A percentile compares a stretch with the other conserved stretches of the same genome.
Conservation (phyloP, 2,113 vertebrate genomes). For the Nothocercus nigrocapillus region DNA sequence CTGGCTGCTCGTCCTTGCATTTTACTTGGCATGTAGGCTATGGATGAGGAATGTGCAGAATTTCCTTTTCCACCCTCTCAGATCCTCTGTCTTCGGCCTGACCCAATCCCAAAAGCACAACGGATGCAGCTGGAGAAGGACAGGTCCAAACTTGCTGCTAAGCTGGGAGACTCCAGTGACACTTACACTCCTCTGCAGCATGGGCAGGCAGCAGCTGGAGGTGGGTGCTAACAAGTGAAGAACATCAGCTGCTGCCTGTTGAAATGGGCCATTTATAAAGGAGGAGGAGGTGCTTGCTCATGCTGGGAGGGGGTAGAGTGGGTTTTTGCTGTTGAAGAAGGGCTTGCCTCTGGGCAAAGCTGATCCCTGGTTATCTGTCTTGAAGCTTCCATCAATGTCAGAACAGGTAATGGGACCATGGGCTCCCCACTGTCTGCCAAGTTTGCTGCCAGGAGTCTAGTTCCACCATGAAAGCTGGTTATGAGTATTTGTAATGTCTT, state of each 20-base stretch:
- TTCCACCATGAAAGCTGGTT: not conserved
- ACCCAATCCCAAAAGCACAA: slow-evolving; percentile 69
- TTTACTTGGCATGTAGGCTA: slow-evolving; percentile 65
- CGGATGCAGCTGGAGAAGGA: slow-evolving; percentile 78
- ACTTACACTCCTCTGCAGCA: slow-evolving; percentile 43
- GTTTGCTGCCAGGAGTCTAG: not conserved
- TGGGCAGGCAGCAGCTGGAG: slow-evolving; percentile 36
- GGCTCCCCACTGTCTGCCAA: not conserved
- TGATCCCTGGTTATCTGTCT: not conserved
- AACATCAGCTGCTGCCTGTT: slow-evolving; percentile 60
- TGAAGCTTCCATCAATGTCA: not conserved
- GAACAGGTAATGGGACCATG: not conserved
- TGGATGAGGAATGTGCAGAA: slow-evolving; percentile 75
- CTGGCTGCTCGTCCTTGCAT: slow-evolving; percentile 41
- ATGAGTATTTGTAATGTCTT: not conserved
- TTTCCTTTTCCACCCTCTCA: slow-evolving; percentile 77
- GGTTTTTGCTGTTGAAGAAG: not conserved
- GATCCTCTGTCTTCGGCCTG: slow-evolving; percentile 74
- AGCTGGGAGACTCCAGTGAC: slow-evolving; percentile 43
- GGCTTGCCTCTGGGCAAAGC: not conserved
- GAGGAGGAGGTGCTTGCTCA: not conserved
- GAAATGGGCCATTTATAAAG: not conserved
- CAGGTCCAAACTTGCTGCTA: slow-evolving; percentile 57
- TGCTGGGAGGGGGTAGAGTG: not conserved
- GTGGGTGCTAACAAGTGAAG: not conserved